phyloP scores from a whole-genome alignment of 2,888 invertebrate species.

The Trissonchulus latispiculum region DNA sequence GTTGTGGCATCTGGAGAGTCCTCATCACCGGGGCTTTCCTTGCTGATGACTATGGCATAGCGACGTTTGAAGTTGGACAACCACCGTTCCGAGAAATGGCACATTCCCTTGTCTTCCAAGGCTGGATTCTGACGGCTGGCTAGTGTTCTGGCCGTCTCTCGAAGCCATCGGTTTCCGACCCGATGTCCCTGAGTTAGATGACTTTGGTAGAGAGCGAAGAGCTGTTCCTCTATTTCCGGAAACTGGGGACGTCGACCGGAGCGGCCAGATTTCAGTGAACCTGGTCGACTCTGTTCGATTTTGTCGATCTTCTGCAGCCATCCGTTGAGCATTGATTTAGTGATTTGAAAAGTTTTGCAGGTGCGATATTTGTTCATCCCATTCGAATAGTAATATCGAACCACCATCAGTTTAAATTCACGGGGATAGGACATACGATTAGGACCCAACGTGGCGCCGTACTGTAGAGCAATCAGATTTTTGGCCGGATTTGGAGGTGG shows the following conservation, averaged over 20 bases:
- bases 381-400: constrained; percentile 33
- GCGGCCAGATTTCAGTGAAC: constrained; percentile 34
- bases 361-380: constrained; percentile 37
- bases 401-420: constrained; percentile 39
- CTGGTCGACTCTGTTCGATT: constrained; percentile 33
- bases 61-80: constrained; percentile 35
- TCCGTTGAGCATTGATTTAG: constrained; percentile 37
- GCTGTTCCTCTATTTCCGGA: constrained; percentile 32
- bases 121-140: constrained; percentile 28
- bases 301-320: constrained; percentile 35
- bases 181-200: constrained; percentile 17
- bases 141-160: constrained; percentile 32
- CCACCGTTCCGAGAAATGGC: constrained; percentile 36
- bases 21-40: constrained; percentile 5
- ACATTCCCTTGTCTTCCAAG: constrained; percentile 26
- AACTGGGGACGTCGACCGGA: constrained; percentile 35
- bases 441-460: constrained; percentile 3
- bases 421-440: constrained; percentile 36
- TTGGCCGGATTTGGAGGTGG: background rate
- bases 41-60: constrained; percentile 19
- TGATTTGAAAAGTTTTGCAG: constrained; percentile 31
- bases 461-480: background rate
- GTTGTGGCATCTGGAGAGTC: background rate
- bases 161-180: constrained; percentile 33
- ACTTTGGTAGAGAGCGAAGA: constrained; percentile 28